Conservation (phyloP, 1,140 invertebrate genomes). For the Caenorhabditis brenneri region DNA sequence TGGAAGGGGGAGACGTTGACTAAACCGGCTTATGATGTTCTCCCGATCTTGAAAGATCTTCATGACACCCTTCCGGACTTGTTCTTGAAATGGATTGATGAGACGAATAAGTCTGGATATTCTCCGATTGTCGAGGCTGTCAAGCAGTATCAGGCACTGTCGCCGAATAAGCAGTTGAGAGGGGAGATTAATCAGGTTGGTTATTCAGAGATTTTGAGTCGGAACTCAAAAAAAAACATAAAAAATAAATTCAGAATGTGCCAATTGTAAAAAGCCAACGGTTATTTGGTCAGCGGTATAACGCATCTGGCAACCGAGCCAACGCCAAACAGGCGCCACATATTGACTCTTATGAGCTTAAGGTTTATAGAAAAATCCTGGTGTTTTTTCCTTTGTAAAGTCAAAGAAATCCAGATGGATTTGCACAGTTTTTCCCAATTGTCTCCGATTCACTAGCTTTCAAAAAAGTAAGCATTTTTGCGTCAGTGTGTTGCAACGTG, state of each 20-base stretch:
- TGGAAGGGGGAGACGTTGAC: constrained; percentile 17
- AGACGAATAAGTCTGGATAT: constrained; percentile 26
- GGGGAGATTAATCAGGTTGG: constrained; percentile 1
- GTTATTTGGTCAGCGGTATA: not conserved
- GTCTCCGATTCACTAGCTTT: not conserved
- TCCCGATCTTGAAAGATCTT: constrained; percentile 35
- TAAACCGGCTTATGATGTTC: constrained; percentile 22
- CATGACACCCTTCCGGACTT: not conserved
- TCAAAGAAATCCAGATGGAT: not conserved
- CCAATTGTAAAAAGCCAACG: not conserved
- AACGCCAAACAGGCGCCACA: constrained; percentile 6
- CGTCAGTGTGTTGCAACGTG: no score
- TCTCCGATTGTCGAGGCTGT: constrained; percentile 14
- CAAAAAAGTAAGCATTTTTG: no score
- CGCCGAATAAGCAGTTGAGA: not conserved
- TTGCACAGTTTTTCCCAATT: not conserved
- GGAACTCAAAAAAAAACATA: not conserved
- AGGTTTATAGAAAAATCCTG: not conserved
- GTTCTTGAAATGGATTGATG: constrained; percentile 19
- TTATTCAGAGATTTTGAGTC: not conserved
- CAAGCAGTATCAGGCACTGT: not conserved
- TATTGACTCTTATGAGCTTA: constrained; percentile 11
- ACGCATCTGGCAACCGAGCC: no score
- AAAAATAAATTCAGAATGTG: not conserved
- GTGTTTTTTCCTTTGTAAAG: not conserved